Base-by-base conservation (phyloP, 2,113 vertebrate genomes). In the Steatornis caripensis region DNA sequence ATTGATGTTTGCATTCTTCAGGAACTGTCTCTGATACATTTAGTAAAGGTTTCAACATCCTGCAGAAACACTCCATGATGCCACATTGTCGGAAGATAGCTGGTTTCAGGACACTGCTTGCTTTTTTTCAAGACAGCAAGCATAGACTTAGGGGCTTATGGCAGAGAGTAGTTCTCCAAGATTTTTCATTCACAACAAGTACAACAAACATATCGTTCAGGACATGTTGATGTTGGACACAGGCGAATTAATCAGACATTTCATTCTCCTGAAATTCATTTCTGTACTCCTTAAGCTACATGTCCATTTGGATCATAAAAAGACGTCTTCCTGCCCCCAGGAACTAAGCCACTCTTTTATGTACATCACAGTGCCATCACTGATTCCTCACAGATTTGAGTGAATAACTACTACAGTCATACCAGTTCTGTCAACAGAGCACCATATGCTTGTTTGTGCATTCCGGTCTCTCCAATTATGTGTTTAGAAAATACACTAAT, bases 401-500 rank as follows among this genome's bases (percentile, higher is more conserved):
- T 5, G 46, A 90, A 55, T 4, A 62, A 12, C 8, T 29, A 48
- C 61, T 69, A 80, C 29, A 30, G 15, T 34, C 34, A 11, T 3
- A 32, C 26, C 53, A 26, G 36, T 21, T 55, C 41, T 21, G 15
- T 23, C 55, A 55, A 26, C 30, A 22, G 32, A 23, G 9, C 36
- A 61, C 15, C 32, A 23, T 49, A 30, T 11, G 26, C 29, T 34
- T 20, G 8, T 9, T 37, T 5, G 24, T 6, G 4, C 18, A 24
- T 57, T 29, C 29, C 57, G 24, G 19, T 7, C 48, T 30, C 13
- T 65, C 61, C 5, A 3, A n/a, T 30, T 3, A 14, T 8, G 20
- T 51, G 1, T 34, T 55, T 20, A 51, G 72, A 49, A 76, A 86
- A 57, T 4, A 32, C 9, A 0, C 9, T 13, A 1, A 0, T 8